Conservation (phyloP, 2,113 vertebrate genomes). For the Xenopus laevis region DNA sequence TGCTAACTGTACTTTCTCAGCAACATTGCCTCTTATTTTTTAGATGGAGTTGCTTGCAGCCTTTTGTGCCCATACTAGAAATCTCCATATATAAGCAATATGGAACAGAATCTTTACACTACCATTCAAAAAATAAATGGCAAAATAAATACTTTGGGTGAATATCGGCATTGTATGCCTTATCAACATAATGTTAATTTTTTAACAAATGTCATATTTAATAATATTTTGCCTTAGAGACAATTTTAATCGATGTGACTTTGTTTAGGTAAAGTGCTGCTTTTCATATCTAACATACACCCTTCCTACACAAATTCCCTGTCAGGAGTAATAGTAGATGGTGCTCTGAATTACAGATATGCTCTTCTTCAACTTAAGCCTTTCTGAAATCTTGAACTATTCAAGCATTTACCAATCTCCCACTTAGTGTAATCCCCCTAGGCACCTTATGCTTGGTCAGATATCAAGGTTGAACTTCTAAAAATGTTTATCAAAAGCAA, state of each 20-base stretch:
- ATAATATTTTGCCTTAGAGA: background rate
- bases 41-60: too few species aligned
- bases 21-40: too few species aligned
- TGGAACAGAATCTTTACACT: too few species aligned
- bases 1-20: too few species aligned
- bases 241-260: background rate
- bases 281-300: background rate
- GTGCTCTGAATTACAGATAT: conserved; percentile 28
- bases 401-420: conserved; percentile 41
- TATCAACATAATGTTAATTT: too few species aligned
- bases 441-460: conserved; percentile 36
- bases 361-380: conserved; percentile 37
- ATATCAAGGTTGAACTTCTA: conserved; percentile 33
- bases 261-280: background rate
- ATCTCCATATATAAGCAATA: too few species aligned
- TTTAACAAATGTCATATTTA: too few species aligned
- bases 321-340: conserved; percentile 15
- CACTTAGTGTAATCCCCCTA: conserved; percentile 43
- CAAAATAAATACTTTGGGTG: too few species aligned
- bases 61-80: too few species aligned
- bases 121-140: too few species aligned
- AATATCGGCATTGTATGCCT: too few species aligned
- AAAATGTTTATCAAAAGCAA: conserved; percentile 40
- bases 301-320: background rate
- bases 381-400: conserved; percentile 31